phyloP scores from a whole-genome alignment of 2,888 invertebrate species.

The Pasiphila rectangulata region DNA sequence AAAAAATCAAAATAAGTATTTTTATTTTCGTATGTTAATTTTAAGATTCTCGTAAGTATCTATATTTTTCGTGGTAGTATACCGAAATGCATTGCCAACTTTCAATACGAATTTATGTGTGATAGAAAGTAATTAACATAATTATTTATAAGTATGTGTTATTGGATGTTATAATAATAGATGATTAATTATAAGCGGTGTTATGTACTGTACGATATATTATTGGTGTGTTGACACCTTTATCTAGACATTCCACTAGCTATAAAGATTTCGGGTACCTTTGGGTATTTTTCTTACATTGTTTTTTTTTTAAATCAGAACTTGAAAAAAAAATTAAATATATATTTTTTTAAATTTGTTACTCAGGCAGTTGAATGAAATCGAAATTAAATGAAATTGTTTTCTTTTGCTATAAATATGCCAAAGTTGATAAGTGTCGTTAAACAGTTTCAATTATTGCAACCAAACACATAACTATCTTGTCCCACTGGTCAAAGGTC shows the following conservation, averaged over 20 bases:
- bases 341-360: no score
- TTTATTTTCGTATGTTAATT: conserved; percentile 11
- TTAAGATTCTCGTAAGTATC: conserved; percentile 17
- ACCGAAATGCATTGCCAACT: conserved; percentile 31
- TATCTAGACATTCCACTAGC: conserved; percentile 30
- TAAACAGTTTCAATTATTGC: no score
- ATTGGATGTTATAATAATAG: conserved; percentile 37
- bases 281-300: no score
- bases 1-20: background rate
- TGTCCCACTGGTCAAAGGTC: no score
- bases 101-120: conserved; percentile 41
- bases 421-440: no score
- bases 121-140: conserved; percentile 31
- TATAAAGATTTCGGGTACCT: no score
- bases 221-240: background rate
- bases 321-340: no score
- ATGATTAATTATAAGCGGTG: conserved; percentile 23
- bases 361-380: no score
- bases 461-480: no score
- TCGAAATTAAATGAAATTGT: no score
- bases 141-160: conserved; percentile 34
- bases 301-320: no score
- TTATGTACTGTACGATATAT: background rate
- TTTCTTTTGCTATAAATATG: no score
- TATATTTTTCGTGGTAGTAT: conserved; percentile 11